These are phyloP conservation scores for Tortrix viridana DNA, from an alignment of 2,888 invertebrate genomes.

Conservation along the genomic window DNA sequence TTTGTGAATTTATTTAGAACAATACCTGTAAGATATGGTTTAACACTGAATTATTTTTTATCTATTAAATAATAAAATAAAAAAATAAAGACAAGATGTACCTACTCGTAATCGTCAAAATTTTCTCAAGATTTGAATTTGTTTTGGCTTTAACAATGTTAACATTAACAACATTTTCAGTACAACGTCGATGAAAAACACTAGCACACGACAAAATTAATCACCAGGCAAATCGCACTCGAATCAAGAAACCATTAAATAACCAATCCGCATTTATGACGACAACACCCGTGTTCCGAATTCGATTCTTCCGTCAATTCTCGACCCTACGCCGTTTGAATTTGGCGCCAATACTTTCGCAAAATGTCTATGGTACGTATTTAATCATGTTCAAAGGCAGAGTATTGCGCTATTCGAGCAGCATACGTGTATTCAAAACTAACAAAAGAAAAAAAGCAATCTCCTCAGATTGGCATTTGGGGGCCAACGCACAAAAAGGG, in stretches of 20 bases:
- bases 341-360: slow-evolving; percentile 41
- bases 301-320: slow-evolving; percentile 35
- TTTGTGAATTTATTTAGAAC: too few species aligned
- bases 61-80: too few species aligned
- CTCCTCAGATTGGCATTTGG: slow-evolving; percentile 82
- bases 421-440: slow-evolving; percentile 81
- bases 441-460: slow-evolving; percentile 84
- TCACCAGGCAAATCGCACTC: slow-evolving; percentile 70
- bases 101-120: background rate
- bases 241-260: slow-evolving; percentile 82
- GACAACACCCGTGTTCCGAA: slow-evolving; percentile 43
- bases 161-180: background rate
- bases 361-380: slow-evolving; percentile 62
- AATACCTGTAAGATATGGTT: too few species aligned
- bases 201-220: slow-evolving; percentile 67
- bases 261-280: slow-evolving; percentile 73
- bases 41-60: too few species aligned
- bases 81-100: too few species aligned
- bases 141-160: background rate
- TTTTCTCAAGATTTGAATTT: background rate
- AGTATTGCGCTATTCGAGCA: slow-evolving; percentile 59
- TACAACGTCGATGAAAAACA: slow-evolving; percentile 19
- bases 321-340: slow-evolving; percentile 41
- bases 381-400: slow-evolving; percentile 82
- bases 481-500: slow-evolving; percentile 68